Percentiles rank a stretch among this genome's conserved stretches.
These are phyloP conservation scores for Cheilosia impressa DNA, from an alignment of 2,888 invertebrate species.

Conservation along the genomic window DNA sequence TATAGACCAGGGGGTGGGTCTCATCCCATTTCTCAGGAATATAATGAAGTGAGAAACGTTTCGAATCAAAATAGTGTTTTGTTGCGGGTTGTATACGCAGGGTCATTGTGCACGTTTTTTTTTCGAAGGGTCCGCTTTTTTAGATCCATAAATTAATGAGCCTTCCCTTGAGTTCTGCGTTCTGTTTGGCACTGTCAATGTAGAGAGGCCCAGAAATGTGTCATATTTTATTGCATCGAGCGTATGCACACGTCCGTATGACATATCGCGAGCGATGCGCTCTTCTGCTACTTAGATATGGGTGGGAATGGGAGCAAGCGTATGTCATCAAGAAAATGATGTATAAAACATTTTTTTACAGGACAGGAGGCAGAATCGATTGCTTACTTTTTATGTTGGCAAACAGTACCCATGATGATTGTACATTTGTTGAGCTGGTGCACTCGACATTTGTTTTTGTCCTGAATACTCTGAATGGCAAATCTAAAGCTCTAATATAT, in stretches of 20 bases:
- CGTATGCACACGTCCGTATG: slow-evolving; percentile 70
- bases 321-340: slow-evolving; percentile 28
- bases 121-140: slow-evolving; percentile 65
- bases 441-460: too few relatives aligned
- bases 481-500: too few relatives aligned
- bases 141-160: slow-evolving; percentile 70
- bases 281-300: slow-evolving; percentile 36
- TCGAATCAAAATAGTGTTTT: slow-evolving; percentile 68
- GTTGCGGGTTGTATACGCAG: slow-evolving; percentile 61
- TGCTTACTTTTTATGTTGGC: slow-evolving; percentile 41
- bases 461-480: too few relatives aligned
- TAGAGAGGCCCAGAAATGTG: slow-evolving; percentile 57
- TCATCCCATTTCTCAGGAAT: slow-evolving; percentile 54
- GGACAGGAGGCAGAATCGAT: slow-evolving; percentile 9
- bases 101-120: slow-evolving; percentile 34
- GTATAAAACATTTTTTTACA: slow-evolving; percentile 3
- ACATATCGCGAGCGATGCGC: slow-evolving; percentile 67
- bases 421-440: too few relatives aligned
- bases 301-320: slow-evolving; percentile 34
- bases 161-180: slow-evolving; percentile 35
- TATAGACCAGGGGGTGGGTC: slow-evolving; percentile 39
- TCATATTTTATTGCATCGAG: slow-evolving; percentile 73
- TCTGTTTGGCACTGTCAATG: slow-evolving; percentile 28
- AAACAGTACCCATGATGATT: slow-evolving; percentile 8
- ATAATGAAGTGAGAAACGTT: slow-evolving; percentile 76